These are phyloP conservation scores for Nasonia oneida DNA, from an alignment of 2,888 invertebrate species.

Conservation along the genomic window DNA sequence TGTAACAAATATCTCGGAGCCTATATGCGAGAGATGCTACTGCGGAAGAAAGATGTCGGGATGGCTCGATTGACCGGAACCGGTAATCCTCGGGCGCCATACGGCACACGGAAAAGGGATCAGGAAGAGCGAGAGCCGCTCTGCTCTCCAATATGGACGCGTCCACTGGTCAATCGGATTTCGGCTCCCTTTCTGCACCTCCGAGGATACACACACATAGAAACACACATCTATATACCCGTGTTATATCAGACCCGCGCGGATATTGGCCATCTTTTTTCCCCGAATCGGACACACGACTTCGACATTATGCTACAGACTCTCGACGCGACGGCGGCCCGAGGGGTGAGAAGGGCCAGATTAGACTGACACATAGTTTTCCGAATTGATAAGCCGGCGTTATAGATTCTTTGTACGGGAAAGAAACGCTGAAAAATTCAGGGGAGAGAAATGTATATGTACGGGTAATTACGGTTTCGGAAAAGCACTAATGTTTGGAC, in stretches of 20 bases:
- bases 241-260: slow-evolving; percentile 48
- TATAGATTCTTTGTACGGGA: slow-evolving; percentile 15
- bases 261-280: slow-evolving; percentile 58
- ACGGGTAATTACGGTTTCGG: not conserved
- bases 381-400: slow-evolving; percentile 41
- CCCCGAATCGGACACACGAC: not conserved
- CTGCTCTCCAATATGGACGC: slow-evolving; percentile 73
- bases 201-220: slow-evolving; percentile 36
- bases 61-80: slow-evolving; percentile 59
- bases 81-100: slow-evolving; percentile 57
- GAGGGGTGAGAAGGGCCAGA: slow-evolving; percentile 22
- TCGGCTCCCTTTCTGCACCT: slow-evolving; percentile 68
- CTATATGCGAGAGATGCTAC: not conserved
- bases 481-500: slow-evolving; percentile 1
- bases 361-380: slow-evolving; percentile 57
- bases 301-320: slow-evolving; percentile 21
- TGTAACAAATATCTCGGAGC: slow-evolving; percentile 33
- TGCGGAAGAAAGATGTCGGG: slow-evolving; percentile 51
- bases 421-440: slow-evolving; percentile 44
- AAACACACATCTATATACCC: not conserved
- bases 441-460: slow-evolving; percentile 35
- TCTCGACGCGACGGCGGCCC: not conserved
- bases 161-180: slow-evolving; percentile 76
- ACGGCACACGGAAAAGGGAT: slow-evolving; percentile 59
- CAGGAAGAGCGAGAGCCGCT: slow-evolving; percentile 54